Evolutionary conservation across 2,797 vertebrate species (phyloP), one percentile per base, ranked within the genome.

Genomic region (Anabacerthia variegaticeps): DNA sequence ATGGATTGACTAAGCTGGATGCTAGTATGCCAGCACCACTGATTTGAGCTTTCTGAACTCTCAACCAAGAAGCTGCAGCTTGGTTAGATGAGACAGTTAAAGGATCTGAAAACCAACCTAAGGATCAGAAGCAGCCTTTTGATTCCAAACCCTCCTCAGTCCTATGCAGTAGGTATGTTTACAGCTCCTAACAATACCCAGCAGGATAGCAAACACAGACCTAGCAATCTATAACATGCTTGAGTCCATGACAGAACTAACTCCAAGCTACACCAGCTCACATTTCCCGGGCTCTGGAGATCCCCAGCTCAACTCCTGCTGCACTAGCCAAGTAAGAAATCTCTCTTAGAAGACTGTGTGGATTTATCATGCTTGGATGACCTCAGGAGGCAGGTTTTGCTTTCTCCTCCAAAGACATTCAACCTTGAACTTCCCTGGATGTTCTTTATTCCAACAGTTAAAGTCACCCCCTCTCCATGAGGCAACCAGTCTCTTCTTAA

Each of bases 331-430:
- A 88, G 67, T 27, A 63, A 66, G 36, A 75, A 94, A 86, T 36
- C 59, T 75, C 55, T n/a, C 90, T 66, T 58, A 76, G 69, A 81
- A 78, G 28, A 88, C 1, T 32, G 20, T 18, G 36, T 59, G 66
- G 85, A 85, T 95, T 94, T 87, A 93, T 81, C 14, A 3, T 39
- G 49, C 88, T 91, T 89, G 86, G 86, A 93, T 71, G 77, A 93
- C 80, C 80, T 93, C 74, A 69, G 55, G 48, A 92, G 52, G 63
- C 86, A 85, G 26, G 17, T 86, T 94, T 87, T 92, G 85, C 74
- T 86, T 93, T 91, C 83, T 94, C 68, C 80, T 92, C 88, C 59
- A 55, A 78, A 91, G 51, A 79, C 10, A 54, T 84, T 26, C 79
- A 93, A 90, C 80, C 88, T 93, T 93, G 74, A 72, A 83, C 67